A percentile compares a stretch with the other conserved stretches of the same genome.
phyloP scores from a whole-genome alignment of 2,113 vertebrate genomes.

The Pseudopodoces humilis region DNA sequence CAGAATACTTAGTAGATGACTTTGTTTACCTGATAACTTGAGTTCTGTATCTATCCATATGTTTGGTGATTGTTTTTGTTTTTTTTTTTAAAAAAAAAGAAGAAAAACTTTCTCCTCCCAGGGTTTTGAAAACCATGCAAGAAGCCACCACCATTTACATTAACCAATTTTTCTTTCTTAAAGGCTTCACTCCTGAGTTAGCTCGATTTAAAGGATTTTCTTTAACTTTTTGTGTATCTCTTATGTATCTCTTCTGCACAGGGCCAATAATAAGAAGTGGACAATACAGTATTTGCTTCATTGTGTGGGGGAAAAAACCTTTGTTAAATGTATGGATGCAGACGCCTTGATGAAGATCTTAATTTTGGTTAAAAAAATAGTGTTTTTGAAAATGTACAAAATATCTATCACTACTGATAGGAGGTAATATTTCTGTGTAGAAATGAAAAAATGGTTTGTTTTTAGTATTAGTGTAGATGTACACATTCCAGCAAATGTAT shows the following conservation, averaged over 20 bases:
- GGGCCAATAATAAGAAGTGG: conserved; percentile 99
- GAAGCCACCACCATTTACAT: conserved; percentile 79
- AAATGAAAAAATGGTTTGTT: conserved; percentile 97
- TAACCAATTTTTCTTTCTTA: conserved; percentile 88
- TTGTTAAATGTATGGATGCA: conserved; percentile 99
- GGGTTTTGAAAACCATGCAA: conserved; percentile 88
- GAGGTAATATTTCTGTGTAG: conserved; percentile 95
- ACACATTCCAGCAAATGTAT: conserved; percentile 99
- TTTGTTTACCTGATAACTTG: conserved; percentile 68
- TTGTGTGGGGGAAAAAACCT: conserved; percentile 99
- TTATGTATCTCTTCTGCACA: conserved; percentile 99
- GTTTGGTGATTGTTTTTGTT: conserved; percentile 67
- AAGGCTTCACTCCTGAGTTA: conserved; percentile 89
- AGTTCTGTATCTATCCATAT: conserved; percentile 72
- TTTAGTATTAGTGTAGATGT: conserved; percentile 98
- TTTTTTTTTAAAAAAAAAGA: background rate
- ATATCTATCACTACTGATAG: conserved; percentile 88
- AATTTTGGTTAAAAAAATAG: conserved; percentile 92
- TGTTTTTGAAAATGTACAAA: conserved; percentile 95
- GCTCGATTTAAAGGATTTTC: conserved; percentile 87
- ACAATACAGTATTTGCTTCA: conserved; percentile 99
- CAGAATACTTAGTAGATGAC: conserved; percentile 46
- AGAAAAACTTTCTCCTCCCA: conserved; percentile 78
- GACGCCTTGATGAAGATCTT: conserved; percentile 99
- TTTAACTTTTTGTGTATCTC: conserved; percentile 99